Evolutionary conservation across 2,113 vertebrate species (phyloP), one percentile per base, ranked within the genome.

Genomic region (Ancistrus triradiatus): DNA sequence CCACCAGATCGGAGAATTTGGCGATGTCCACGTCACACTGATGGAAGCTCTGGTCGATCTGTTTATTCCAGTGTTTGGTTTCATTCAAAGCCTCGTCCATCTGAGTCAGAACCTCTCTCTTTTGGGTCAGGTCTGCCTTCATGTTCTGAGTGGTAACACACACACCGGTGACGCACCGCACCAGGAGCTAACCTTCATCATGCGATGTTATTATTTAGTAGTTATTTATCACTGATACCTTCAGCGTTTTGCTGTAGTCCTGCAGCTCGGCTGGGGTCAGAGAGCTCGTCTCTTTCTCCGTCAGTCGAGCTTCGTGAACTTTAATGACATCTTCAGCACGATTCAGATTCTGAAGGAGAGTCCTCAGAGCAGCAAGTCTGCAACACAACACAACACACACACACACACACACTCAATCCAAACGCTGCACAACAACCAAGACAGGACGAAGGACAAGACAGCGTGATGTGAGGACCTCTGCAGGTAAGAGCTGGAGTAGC

Each of bases 261-360:
- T 95, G 93, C 61, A 94, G 76, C 74, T 96, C 95, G 59, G 87
- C 82, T 28, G 83, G 79, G 65, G 97, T 92, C 74, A 97, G 82
- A 58, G 88, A 92, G 64, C 92, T 81, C 0, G 95, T 98, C 62
- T 98, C 95, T 59, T 95, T 95, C 79, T 98, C 96, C 0, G 92
- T 96, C 6, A 98, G 87, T n/a, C 93, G 87, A 33, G 92, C 89
- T 82, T 98, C 96, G 0, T 93, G 86, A 57, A 95, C 92, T 83
- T 95, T 95, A 14, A 98, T 74, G 62, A 92, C 82, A 63, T 98
- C 96, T 73, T 98, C 94, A 0, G 86, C 85, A 63, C 93, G 89
- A 1, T 90, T 77, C 50, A 95, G 81, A 38, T 77, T 82, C 78
- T 94, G 92, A 13, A 94, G 87, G 10, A 98, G 78, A 9, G 80